phyloP scores from a whole-genome alignment of 2,888 invertebrate genomes.

The Erannis defoliaria region DNA sequence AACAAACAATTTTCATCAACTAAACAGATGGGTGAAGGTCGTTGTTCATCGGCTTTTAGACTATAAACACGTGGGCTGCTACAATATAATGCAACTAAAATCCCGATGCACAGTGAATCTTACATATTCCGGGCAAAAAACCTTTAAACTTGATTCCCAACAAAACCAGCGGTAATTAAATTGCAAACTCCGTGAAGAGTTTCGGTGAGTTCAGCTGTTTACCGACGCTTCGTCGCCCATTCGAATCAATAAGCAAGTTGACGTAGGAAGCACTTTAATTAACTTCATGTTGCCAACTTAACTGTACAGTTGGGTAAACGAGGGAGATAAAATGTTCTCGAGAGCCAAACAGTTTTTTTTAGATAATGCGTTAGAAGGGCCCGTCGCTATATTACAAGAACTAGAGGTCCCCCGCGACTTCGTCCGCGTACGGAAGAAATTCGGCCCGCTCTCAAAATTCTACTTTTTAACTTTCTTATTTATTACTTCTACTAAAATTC shows the following conservation, averaged over 20 bases:
- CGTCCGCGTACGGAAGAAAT: no score
- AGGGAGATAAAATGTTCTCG: neutral
- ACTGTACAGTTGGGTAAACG: neutral
- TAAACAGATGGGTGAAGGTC: no score
- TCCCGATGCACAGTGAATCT: no score
- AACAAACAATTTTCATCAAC: no score
- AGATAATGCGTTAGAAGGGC: neutral
- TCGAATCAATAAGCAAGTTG: slow-evolving; percentile 9
- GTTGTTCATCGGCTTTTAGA: no score
- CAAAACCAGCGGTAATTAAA: slow-evolving; percentile 5
- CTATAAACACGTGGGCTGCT: no score
- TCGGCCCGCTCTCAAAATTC: no score
- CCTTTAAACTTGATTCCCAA: slow-evolving; percentile 4
- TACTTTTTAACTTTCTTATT: no score
- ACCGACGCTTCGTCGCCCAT: slow-evolving; percentile 6
- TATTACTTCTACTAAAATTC: no score
- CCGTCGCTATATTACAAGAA: neutral
- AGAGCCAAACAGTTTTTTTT: neutral
- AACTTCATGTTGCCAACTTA: slow-evolving; percentile 7
- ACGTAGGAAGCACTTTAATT: slow-evolving; percentile 13
- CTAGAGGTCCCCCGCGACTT: no score
- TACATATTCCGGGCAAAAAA: no score
- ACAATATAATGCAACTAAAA: no score
- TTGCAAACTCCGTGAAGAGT: slow-evolving; percentile 10
- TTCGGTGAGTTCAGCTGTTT: slow-evolving; percentile 2